Percentiles rank a stretch among this genome's conserved stretches.
These are phyloP conservation scores for Sesia bembeciformis DNA, from an alignment of 2,888 invertebrate species.

Conservation along the genomic window DNA sequence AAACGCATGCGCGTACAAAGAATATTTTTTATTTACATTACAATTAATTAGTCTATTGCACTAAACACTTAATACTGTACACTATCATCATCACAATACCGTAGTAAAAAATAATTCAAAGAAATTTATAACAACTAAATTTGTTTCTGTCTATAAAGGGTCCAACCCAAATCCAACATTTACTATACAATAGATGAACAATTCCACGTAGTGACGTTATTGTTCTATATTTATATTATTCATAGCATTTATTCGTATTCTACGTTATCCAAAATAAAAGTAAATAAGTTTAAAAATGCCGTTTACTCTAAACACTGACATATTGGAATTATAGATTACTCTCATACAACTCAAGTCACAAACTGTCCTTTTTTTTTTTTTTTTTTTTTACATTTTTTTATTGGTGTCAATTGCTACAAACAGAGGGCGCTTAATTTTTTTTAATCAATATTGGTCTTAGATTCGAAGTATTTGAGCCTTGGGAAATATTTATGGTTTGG, in stretches of 20 bases:
- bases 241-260: background rate
- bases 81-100: slow-evolving; percentile 14
- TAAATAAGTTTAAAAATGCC: background rate
- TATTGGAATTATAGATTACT: background rate
- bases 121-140: slow-evolving; percentile 53
- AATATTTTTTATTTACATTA: slow-evolving; percentile 72
- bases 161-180: slow-evolving; percentile 19
- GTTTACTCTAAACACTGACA: background rate
- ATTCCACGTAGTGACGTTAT: slow-evolving; percentile 4
- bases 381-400: background rate
- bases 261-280: background rate
- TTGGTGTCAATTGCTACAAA: too few relatives aligned
- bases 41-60: slow-evolving; percentile 36
- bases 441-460: too few relatives aligned
- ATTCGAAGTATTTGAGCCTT: too few relatives aligned
- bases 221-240: background rate
- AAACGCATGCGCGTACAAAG: slow-evolving; percentile 74
- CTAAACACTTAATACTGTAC: slow-evolving; percentile 25
- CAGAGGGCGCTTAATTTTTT: too few relatives aligned
- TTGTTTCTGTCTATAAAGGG: slow-evolving; percentile 23
- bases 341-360: background rate
- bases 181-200: slow-evolving; percentile 18
- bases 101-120: slow-evolving; percentile 34
- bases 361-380: background rate
- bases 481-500: too few relatives aligned